Evolutionary conservation across 2,797 vertebrate species (phyloP), one percentile per base, ranked within the genome.

Genomic region (Pipistrellus pipistrellus): DNA sequence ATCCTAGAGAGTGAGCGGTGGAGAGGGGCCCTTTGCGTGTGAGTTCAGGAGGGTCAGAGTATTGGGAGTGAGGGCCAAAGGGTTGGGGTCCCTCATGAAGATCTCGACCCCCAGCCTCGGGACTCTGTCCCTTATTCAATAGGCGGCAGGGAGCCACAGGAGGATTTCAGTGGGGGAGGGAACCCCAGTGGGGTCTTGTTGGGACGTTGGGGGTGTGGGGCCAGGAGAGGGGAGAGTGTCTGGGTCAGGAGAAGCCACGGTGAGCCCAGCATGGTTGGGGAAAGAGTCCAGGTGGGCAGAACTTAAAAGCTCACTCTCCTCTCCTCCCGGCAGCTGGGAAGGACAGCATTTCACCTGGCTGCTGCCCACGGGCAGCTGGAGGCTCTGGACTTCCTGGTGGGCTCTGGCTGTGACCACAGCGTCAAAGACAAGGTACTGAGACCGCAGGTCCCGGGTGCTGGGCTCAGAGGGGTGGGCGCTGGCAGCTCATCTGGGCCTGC

Each of bases 271-370:
- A 38, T 10, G 18, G 32, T 6, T 35, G 23, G 64, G 48, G 35
- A 68, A 68, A 48, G 48, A 21, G 57, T n/a, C n/a, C n/a, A n/a
- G n/a, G 21, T 21, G 20, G 53, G 20, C 84, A 91, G 68, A 27
- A 21, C 2, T 1, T 25, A 32, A 20, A 53, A 12, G 13, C 7
- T 93, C 27, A 83, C n/a, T 85, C 1, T 85, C 83, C 57, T 95
- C 15, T 80, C 64, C 68, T 76, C 93, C 0, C 9, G 46, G 44
- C 87, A 90, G 98, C 94, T 98, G 96, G 98, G 98, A 51, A 99
- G 98, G 97, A 99, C 99, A 0, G 99, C 99, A 0, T 98, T 99
- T 91, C 99, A 99, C 94, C 96, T 99, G 95, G 99, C 99, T 0
- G 98, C 99, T 23, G 99, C 99, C 92, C 94, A 98, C 0, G 99